A percentile compares a stretch with the other conserved stretches of the same genome.
phyloP scores from a whole-genome alignment of 2,888 invertebrate species.

The Dasysyrphus albostriatus region DNA sequence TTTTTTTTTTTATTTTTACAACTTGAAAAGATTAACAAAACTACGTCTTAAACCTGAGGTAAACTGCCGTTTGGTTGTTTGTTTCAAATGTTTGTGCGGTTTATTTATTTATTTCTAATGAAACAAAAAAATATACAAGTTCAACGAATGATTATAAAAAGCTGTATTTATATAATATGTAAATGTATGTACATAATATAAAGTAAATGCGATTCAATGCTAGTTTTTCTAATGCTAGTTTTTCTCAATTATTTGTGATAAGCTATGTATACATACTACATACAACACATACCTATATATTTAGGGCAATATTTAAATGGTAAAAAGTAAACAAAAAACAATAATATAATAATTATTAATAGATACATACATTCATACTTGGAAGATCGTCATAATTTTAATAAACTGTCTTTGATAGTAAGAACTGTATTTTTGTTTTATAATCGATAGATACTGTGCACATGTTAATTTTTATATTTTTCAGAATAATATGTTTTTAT shows the following conservation, averaged over 20 bases:
- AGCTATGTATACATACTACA: not conserved
- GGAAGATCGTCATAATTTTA: not conserved
- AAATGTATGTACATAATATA: too few relatives aligned
- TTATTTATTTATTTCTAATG: conserved; percentile 47
- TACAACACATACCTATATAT: not conserved
- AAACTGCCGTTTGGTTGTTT: conserved; percentile 27
- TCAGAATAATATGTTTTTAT: not conserved
- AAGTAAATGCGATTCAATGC: conserved; percentile 43
- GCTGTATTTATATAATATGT: not conserved
- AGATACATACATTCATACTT: not conserved
- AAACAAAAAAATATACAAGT: conserved; percentile 54
- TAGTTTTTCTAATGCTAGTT: conserved; percentile 18
- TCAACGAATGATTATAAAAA: conserved; percentile 59
- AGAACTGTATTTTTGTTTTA: not conserved
- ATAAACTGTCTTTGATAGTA: not conserved
- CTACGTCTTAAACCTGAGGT: conserved; percentile 55
- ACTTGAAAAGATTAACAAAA: conserved; percentile 58
- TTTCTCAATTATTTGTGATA: conserved; percentile 19
- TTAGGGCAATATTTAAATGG: conserved; percentile 11
- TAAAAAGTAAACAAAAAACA: conserved; percentile 24
- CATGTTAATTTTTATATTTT: not conserved
- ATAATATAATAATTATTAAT: conserved; percentile 1
- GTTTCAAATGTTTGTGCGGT: conserved; percentile 32
- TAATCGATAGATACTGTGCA: not conserved
- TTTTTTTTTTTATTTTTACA: not conserved